These are phyloP conservation scores for Crocuta crocuta DNA, from an alignment of 2,113 vertebrate genomes.

Conservation along the genomic window DNA sequence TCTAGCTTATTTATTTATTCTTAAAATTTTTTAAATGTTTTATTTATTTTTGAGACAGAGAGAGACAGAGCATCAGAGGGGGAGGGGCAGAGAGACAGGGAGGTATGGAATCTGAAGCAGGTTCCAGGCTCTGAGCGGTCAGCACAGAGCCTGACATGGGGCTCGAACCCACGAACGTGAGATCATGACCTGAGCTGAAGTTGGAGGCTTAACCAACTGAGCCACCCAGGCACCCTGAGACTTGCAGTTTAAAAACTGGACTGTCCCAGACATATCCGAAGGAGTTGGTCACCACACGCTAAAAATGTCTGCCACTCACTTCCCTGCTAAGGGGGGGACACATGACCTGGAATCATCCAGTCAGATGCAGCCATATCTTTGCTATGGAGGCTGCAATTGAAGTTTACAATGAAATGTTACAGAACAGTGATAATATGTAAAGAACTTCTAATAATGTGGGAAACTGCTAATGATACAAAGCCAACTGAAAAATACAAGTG, in stretches of 20 bases:
- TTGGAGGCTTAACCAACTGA: no score
- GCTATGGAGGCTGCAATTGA: neutral
- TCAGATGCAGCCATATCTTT: neutral
- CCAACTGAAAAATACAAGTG: neutral
- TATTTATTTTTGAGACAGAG: no score
- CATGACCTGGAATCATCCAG: neutral
- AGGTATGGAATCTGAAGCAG: no score
- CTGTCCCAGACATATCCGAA: neutral
- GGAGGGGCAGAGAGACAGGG: no score
- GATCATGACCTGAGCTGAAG: no score
- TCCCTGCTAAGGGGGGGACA: neutral
- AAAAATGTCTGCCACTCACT: neutral
- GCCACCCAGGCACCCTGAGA: neutral
- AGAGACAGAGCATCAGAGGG: no score
- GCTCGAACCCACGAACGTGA: no score
- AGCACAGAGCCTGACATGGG: no score
- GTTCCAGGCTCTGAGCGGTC: no score
- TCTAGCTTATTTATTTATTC: no score
- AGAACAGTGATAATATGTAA: neutral
- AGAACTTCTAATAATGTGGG: neutral
- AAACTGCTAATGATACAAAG: neutral
- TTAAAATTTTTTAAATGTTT: no score
- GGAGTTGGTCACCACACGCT: neutral
- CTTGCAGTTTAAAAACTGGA: neutral
- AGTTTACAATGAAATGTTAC: neutral